These are phyloP conservation scores for Nomada hirtipes DNA, from an alignment of 2,888 invertebrate genomes.

Conservation along the genomic window DNA sequence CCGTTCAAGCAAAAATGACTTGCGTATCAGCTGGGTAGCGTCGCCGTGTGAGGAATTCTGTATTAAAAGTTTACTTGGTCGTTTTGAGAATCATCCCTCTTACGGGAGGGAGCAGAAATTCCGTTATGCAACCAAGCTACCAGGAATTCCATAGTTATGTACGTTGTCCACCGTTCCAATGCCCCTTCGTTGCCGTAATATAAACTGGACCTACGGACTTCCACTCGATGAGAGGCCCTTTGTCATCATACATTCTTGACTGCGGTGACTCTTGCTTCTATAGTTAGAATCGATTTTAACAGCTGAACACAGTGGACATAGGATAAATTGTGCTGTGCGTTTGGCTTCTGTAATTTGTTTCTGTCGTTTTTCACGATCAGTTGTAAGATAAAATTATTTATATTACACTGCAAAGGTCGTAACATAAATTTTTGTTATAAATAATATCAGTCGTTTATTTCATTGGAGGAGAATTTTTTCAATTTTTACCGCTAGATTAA, in stretches of 20 bases:
- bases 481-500: neutral
- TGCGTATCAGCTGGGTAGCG: constrained; percentile 53
- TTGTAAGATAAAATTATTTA: neutral
- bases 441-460: no score
- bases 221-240: constrained; percentile 44
- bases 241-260: constrained; percentile 19
- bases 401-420: neutral
- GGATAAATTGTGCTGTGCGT: no score
- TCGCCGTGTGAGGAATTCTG: constrained; percentile 70
- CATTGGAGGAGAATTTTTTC: no score
- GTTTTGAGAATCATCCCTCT: constrained; percentile 31
- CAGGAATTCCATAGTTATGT: constrained; percentile 69
- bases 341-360: no score
- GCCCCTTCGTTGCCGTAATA: constrained; percentile 53
- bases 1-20: constrained; percentile 66
- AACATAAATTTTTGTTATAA: neutral
- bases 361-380: no score
- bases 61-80: constrained; percentile 71
- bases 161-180: constrained; percentile 36
- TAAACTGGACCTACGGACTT: constrained; percentile 52
- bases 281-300: neutral
- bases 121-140: constrained; percentile 59
- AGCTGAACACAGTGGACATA: no score
- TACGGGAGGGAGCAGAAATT: constrained; percentile 66
- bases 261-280: neutral